These are phyloP conservation scores for Laterallus jamaicensis DNA, from an alignment of 2,113 vertebrate genomes.

Conservation along the genomic window DNA sequence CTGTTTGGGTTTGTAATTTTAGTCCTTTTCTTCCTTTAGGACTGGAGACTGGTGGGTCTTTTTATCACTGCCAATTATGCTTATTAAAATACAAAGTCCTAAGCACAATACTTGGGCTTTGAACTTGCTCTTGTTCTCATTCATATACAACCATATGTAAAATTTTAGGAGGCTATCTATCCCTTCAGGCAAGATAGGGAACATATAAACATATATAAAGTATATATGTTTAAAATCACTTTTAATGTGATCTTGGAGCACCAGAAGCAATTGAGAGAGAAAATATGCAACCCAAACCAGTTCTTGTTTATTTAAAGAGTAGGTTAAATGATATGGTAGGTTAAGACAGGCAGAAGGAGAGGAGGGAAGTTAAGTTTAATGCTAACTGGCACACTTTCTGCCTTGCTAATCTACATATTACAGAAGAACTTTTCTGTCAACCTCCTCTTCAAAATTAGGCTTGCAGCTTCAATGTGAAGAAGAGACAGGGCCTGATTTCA, in stretches of 20 bases:
- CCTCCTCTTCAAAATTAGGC: background rate
- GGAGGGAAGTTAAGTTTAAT: background rate
- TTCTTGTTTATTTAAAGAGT: background rate
- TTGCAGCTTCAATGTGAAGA: background rate
- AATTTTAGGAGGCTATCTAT: slow-evolving; percentile 2
- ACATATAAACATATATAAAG: background rate
- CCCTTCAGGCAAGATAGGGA: background rate
- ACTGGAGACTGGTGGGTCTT: background rate
- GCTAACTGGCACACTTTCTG: background rate
- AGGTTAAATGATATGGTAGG: background rate
- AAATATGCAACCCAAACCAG: background rate
- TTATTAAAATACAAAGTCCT: slow-evolving; percentile 33
- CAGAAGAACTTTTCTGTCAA: background rate
- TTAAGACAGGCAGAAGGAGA: background rate
- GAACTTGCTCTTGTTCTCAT: slow-evolving; percentile 58
- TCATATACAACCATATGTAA: slow-evolving; percentile 37
- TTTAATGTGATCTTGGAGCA: background rate
- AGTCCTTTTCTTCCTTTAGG: background rate
- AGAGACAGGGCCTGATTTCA: background rate
- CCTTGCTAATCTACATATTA: background rate
- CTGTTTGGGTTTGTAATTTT: background rate
- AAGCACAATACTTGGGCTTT: slow-evolving; percentile 9
- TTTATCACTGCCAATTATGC: background rate
- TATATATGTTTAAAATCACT: background rate
- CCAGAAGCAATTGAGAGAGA: background rate